These are phyloP conservation scores for Gonatopus flavifemur DNA, from an alignment of 1,140 invertebrate species.

Conservation along the genomic window DNA sequence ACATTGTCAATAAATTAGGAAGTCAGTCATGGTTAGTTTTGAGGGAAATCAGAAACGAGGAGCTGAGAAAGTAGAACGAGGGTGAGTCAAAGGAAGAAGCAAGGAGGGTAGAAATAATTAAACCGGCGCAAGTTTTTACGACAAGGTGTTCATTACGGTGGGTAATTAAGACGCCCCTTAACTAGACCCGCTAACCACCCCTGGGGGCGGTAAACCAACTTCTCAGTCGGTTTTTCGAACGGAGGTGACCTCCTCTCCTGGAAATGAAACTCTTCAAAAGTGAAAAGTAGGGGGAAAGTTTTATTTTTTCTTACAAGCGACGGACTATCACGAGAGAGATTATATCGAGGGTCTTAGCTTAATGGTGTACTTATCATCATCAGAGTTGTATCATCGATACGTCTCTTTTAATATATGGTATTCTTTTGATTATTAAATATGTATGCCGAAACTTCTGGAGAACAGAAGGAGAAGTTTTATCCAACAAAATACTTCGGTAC, in stretches of 20 bases:
- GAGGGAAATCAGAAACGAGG: conserved; percentile 9
- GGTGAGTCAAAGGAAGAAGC: conserved; percentile 25
- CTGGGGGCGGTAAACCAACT: conserved; percentile 56
- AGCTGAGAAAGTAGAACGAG: conserved; percentile 23
- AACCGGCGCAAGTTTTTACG: conserved; percentile 59
- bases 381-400: too few species aligned
- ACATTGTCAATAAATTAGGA: too few species aligned
- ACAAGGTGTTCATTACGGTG: conserved; percentile 61
- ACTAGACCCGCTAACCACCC: conserved; percentile 56
- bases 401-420: too few species aligned
- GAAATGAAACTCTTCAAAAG: background rate
- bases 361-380: too few species aligned
- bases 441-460: too few species aligned
- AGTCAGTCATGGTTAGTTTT: conserved; percentile 19
- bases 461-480: conserved; percentile 28
- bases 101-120: conserved; percentile 51
- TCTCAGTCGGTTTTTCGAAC: conserved; percentile 37
- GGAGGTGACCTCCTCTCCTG: background rate
- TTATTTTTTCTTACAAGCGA: too few species aligned
- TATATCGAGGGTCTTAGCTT: too few species aligned
- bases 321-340: too few species aligned
- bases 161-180: conserved; percentile 61
- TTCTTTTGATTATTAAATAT: background rate
- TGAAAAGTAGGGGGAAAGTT: background rate
- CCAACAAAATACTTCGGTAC: conserved; percentile 35